phyloP scores from a whole-genome alignment of 2,888 invertebrate species.

The Acholoe squamosa region DNA sequence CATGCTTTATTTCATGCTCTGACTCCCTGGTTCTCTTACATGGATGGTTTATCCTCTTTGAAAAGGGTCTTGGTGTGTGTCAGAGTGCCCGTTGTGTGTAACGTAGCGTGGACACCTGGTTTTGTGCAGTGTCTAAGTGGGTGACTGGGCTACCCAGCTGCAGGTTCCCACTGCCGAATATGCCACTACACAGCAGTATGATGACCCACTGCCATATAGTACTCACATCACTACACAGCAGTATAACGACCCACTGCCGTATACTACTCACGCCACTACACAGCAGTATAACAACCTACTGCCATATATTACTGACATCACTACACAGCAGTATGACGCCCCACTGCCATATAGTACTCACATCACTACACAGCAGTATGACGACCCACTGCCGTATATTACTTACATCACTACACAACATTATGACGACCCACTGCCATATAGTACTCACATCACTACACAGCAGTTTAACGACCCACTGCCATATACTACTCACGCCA shows the following conservation, averaged over 20 bases:
- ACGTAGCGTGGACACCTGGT: too few species aligned
- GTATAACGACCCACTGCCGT: neutral
- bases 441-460: too few species aligned
- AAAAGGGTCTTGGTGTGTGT: too few species aligned
- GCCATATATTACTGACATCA: too few species aligned
- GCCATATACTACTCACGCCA: neutral
- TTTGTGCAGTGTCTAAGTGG: neutral
- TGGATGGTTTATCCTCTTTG: too few species aligned
- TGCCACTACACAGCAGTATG: neutral
- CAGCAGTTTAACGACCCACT: too few species aligned
- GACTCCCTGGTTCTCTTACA: too few species aligned
- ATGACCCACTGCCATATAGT: neutral
- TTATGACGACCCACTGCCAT: neutral
- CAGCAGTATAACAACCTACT: neutral
- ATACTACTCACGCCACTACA: neutral
- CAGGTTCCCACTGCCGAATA: neutral
- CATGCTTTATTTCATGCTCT: too few species aligned
- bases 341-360: neutral
- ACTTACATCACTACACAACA: neutral
- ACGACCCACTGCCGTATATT: neutral
- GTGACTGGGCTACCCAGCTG: neutral
- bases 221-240: neutral
- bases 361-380: neutral
- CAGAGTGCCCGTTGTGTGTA: too few species aligned
- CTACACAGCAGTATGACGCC: too few species aligned